Base-by-base conservation (phyloP, 2,113 vertebrate species). In the Verasper variegatus region DNA sequence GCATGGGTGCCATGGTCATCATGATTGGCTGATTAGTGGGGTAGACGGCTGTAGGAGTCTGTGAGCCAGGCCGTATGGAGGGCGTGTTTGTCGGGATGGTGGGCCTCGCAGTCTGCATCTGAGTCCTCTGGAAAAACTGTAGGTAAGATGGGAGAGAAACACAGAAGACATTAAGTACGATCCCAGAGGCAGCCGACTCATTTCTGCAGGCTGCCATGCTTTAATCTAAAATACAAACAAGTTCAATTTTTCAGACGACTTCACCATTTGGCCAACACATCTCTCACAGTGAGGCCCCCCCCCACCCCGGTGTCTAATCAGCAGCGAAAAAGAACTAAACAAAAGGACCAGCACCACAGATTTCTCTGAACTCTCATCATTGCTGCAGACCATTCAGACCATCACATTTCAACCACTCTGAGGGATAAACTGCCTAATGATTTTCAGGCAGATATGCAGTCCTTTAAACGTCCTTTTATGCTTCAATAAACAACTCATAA, bases 111-210 rank as follows among this genome's bases (percentile, higher is more conserved):
- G 97, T 95, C 93, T 98, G 98, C 88, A 99, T 96, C 89, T 97
- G 97, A 87, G 97, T 93, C 94, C 98, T 96, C 95, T 96, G 97
- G 76, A 99, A 97, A 96, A 99, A 98, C 97, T 99, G 59, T 55
- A 55, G 35, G 6, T 15, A 21, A 70, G 59, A 73, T 0, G 65
- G 3, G 63, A 74, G 79, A 73, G 74, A 81, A 20, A 80, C 24
- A 58, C 11, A 74, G 15, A 59, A 76, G 5, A 65, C 37, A 56
- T 78, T 60, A 40, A 54, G 49, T 21, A 49, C n/a, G 18, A 35
- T 37, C 45, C 61, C 65, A 51, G 27, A 74, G 26, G 18, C 31
- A 23, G 17, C 23, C 1, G 67, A 65, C 21, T 85, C 11, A 35
- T 76, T 64, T 74, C 54, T 66, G 52, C 35, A 37, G 35, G 35